Evolutionary conservation across 2,797 vertebrate genomes (phyloP), one percentile per base, ranked within the genome.

Genomic region (Heliangelus exortis): DNA sequence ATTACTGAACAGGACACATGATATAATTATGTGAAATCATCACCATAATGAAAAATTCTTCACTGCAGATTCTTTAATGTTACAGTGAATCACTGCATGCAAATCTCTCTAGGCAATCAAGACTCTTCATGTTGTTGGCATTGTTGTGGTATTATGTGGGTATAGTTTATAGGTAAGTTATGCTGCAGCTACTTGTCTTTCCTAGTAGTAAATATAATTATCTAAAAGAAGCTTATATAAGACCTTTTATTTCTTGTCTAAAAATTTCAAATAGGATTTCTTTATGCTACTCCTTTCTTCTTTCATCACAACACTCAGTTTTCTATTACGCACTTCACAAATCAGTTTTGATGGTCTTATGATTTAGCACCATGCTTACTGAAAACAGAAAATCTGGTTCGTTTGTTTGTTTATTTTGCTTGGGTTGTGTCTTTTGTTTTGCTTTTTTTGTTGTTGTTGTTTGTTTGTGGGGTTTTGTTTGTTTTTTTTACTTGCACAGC

Each of bases 11-110:
- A 54, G 95, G 95, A 92, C 71, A 81, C 55, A 61, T 28, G 62
- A 89, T 80, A 61, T 23, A 77, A 90, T 82, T 39, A 61, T 68
- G 36, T 61, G 74, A 84, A 81, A 81, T 84, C 86, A 75, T 55
- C 75, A 51, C 28, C 45, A 12, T 26, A 82, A 96, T 87, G 77
- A 94, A 96, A 96, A 95, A 25, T 66, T 68, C 68, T 83, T 91
- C 95, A 89, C 91, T 91, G 81, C 29, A 93, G 57, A 71, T 89
- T 89, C 87, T 93, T 85, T 87, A 89, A 51, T 79, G 43, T 43
- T 90, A 67, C 10, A 62, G 45, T 80, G 71, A 93, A 80, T 95
- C 68, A 92, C 0, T 92, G 41, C 50, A 85, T 80, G 82, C 89
- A 93, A 76, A 58, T 84, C 59, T 90, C 45, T 83, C 36, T 1